A percentile compares a stretch with the other conserved stretches of the same genome.
Evolutionary conservation across 2,113 vertebrate species (phyloP).

Genomic region (Cryptoleucopteryx plumbea): DNA sequence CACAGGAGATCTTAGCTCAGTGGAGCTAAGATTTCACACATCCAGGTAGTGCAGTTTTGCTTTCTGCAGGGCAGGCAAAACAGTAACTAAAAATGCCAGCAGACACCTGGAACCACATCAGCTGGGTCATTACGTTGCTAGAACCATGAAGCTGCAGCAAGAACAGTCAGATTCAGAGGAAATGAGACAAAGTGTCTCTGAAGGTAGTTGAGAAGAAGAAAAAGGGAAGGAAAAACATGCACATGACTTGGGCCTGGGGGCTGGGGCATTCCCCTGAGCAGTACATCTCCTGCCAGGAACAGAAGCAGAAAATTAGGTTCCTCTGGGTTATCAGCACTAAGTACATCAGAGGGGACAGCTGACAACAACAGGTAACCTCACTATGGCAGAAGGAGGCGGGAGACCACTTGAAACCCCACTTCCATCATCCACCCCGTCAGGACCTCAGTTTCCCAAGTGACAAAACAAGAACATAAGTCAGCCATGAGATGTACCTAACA

Average conservation of each 20-base stretch:
- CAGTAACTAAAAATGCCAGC: not conserved
- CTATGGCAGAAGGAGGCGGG: not conserved
- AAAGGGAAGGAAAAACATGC: not conserved
- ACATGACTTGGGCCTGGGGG: not conserved
- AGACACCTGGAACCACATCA: not conserved
- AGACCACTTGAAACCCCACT: not conserved
- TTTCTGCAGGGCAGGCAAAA: not conserved
- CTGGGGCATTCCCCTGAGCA: not conserved
- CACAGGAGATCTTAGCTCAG: not conserved
- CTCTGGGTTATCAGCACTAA: not conserved
- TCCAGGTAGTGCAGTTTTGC: not conserved
- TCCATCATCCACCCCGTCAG: not conserved
- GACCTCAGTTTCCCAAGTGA: not conserved
- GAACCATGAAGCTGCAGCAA: not conserved
- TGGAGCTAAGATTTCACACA: not conserved
- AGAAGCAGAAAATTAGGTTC: not conserved
- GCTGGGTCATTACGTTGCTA: not conserved
- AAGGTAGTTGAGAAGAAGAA: not conserved
- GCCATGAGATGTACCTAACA: not conserved
- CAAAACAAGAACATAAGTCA: not conserved
- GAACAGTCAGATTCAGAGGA: not conserved
- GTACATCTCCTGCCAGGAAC: not conserved
- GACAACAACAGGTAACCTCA: not conserved
- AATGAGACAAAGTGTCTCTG: not conserved
- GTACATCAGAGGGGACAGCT: not conserved